phyloP scores from a whole-genome alignment of 2,888 invertebrate genomes.

The Galerucella calmariensis region DNA sequence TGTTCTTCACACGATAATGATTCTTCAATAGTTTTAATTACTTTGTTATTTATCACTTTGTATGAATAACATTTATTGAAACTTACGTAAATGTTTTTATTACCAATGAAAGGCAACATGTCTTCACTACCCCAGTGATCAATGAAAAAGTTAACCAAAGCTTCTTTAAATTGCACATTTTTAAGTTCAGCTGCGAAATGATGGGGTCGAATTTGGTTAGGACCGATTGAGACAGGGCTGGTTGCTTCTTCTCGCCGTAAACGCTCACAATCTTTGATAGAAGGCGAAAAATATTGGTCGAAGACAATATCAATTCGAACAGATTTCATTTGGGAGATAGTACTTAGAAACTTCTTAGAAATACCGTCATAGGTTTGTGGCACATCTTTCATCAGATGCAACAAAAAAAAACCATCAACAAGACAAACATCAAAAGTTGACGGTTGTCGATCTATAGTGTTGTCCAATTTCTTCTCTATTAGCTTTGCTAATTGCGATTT shows the following conservation, averaged over 20 bases:
- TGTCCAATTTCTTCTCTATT: slow-evolving; percentile 18
- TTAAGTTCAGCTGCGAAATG: slow-evolving; percentile 28
- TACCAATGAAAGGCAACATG: slow-evolving; percentile 35
- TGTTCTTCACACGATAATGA: too few species aligned
- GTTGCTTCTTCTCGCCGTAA: neutral
- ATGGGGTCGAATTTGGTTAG: neutral
- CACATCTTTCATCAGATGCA: neutral
- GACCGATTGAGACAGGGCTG: neutral
- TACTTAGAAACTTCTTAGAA: too few species aligned
- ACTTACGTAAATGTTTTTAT: slow-evolving; percentile 38
- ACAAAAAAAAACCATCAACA: neutral
- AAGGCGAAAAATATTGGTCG: neutral
- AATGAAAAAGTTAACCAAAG: slow-evolving; percentile 38
- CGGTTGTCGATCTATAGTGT: slow-evolving; percentile 13
- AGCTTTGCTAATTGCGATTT: slow-evolving; percentile 28
- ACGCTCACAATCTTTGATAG: neutral
- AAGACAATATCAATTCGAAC: neutral
- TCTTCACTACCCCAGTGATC: slow-evolving; percentile 36
- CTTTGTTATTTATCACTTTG: too few species aligned
- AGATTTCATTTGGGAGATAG: neutral
- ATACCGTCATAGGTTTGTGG: too few species aligned
- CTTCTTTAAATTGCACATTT: slow-evolving; percentile 39
- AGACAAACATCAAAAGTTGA: slow-evolving; percentile 4
- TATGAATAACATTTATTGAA: too few species aligned
- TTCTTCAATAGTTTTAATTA: too few species aligned